A percentile compares a stretch with the other conserved stretches of the same genome.
Conservation (phyloP, 2,888 invertebrate species). For the Fragum fragum region DNA sequence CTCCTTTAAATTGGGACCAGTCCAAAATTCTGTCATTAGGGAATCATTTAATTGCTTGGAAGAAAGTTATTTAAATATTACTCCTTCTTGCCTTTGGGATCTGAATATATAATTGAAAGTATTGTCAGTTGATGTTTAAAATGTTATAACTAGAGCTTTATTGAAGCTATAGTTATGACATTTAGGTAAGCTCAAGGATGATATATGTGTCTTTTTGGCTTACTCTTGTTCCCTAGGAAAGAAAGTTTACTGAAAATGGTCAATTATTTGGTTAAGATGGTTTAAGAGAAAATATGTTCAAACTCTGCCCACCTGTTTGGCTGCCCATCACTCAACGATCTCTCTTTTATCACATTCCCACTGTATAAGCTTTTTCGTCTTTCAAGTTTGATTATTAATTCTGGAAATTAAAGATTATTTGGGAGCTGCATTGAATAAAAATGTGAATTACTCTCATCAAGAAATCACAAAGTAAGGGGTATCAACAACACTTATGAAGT, state of each 20-base stretch:
- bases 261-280: not conserved
- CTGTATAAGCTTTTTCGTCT: constrained; percentile 27
- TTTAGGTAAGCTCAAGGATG: not conserved
- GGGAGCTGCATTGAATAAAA: not conserved
- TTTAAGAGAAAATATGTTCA: not conserved
- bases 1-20: too few relatives aligned
- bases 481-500: too few relatives aligned
- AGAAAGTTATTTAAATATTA: too few relatives aligned
- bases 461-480: too few relatives aligned
- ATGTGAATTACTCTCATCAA: too few relatives aligned
- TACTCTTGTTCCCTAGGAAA: constrained; percentile 6
- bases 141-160: too few relatives aligned
- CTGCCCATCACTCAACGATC: constrained; percentile 20
- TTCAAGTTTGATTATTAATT: not conserved
- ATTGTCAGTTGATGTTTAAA: too few relatives aligned
- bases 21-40: too few relatives aligned
- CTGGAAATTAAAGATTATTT: not conserved
- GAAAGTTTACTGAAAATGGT: not conserved
- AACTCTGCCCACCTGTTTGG: constrained; percentile 25
- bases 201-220: not conserved
- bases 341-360: constrained; percentile 26
- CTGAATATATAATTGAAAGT: too few relatives aligned
- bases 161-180: not conserved
- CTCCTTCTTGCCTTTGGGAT: too few relatives aligned
- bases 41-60: too few relatives aligned